Percentiles rank a stretch among this genome's conserved stretches.
Evolutionary conservation across 2,797 vertebrate genomes (phyloP).

Genomic region (Esox masquinongy): DNA sequence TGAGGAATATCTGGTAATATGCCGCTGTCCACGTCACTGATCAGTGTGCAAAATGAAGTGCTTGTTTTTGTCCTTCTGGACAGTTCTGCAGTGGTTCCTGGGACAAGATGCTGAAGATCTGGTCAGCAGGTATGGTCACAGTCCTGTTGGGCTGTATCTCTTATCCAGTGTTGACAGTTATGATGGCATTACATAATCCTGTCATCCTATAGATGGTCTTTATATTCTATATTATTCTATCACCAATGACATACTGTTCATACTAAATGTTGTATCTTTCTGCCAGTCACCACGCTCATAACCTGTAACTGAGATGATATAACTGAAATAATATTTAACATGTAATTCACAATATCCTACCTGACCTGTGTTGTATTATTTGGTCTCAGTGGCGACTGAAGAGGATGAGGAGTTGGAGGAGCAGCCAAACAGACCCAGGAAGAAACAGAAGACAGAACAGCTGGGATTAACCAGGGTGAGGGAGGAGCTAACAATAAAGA

Average conservation of each 20-base stretch:
- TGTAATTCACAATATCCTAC: not conserved
- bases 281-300: no score
- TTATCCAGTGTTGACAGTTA: not conserved
- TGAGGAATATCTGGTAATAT: not conserved
- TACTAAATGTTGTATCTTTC: no score
- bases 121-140: constrained; percentile 87
- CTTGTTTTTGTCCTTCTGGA: constrained; percentile 26
- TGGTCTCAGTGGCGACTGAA: constrained; percentile 83
- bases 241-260: no score
- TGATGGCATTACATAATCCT: not conserved
- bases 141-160: not conserved
- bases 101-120: constrained; percentile 99
- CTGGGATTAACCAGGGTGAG: constrained; percentile 90
- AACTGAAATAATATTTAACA: no score
- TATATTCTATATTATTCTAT: no score
- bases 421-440: constrained; percentile 84
- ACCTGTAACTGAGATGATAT: no score
- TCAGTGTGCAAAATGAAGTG: not conserved
- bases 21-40: not conserved
- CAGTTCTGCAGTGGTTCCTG: constrained; percentile 99
- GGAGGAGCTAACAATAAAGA: not conserved
- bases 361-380: not conserved
- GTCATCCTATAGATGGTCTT: no score
- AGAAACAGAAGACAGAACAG: constrained; percentile 97
- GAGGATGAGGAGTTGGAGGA: constrained; percentile 89